A percentile compares a stretch with the other conserved stretches of the same genome.
Conservation (phyloP, 2,797 vertebrate genomes). For the Threskiornis aethiopicus region DNA sequence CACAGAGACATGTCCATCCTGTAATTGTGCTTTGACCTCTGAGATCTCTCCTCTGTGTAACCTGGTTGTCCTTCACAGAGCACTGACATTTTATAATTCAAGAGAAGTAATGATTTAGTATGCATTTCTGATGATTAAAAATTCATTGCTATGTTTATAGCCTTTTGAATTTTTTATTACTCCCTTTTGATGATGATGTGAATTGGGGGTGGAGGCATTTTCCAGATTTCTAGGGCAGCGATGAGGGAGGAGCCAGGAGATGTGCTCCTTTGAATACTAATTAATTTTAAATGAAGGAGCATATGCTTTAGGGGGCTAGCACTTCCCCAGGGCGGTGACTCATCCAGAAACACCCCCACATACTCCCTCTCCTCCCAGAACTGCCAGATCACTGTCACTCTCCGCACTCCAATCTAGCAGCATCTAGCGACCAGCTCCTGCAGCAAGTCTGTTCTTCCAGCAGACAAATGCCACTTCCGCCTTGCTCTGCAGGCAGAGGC, state of each 20-base stretch:
- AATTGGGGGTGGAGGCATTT: slow-evolving; percentile 4
- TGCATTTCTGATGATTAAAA: slow-evolving; percentile 43
- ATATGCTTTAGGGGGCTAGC: slow-evolving; percentile 34
- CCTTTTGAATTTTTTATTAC: slow-evolving; percentile 53
- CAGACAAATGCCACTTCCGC: background rate
- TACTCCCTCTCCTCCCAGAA: slow-evolving; percentile 18
- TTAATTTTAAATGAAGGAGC: slow-evolving; percentile 33
- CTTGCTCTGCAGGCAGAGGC: background rate
- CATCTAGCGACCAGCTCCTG: background rate
- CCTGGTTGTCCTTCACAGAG: slow-evolving; percentile 71
- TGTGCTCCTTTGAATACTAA: slow-evolving; percentile 27
- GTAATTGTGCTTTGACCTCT: background rate
- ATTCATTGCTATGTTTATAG: slow-evolving; percentile 53
- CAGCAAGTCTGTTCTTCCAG: background rate
- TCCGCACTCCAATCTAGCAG: background rate
- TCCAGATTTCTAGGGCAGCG: slow-evolving; percentile 40
- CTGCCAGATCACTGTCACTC: background rate
- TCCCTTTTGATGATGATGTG: slow-evolving; percentile 29
- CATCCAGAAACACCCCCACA: slow-evolving; percentile 28
- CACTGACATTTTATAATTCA: slow-evolving; percentile 44
- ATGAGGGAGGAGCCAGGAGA: slow-evolving; percentile 45
- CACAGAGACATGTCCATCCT: background rate
- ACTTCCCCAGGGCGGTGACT: slow-evolving; percentile 52
- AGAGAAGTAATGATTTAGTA: slow-evolving; percentile 30
- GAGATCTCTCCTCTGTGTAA: slow-evolving; percentile 36